Base-by-base conservation (phyloP, 2,888 invertebrate species). In the Ophion ellenae region DNA sequence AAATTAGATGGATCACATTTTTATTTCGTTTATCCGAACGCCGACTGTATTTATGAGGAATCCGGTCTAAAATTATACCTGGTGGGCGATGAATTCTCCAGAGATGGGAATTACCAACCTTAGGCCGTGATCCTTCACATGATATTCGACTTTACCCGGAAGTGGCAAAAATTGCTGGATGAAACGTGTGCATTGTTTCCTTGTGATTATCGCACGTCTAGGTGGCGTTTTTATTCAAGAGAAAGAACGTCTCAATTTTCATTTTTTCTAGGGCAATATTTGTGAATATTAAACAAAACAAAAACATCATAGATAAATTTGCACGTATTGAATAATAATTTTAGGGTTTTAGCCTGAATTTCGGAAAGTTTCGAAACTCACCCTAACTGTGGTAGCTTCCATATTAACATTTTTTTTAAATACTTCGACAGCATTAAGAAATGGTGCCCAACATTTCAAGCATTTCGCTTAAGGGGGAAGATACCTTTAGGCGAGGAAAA, bases 1-100 rank as follows among this genome's bases (percentile, higher is more conserved):
- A 59, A 59, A 73, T 53, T 59, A 73, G 59, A 73, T 73, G 73
- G 73, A 73, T 73, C 59, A 66, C 45, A 66, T 78, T 78, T 74
- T 36, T 36, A 24, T 20, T 45, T 59, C 59, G 24, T 47, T 20
- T 40, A 71, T 47, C n/a, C 20, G 47, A 28, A 64, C 9, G 17
- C 1, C 40, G 74, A 7, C 7, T 40, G 53, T 5, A 47, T 9
- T 17, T 53, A 53, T 53, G 11, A 9, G 11, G 36, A 66, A 36
- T 28, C 11, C 53, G 11, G 10, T 57, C n/a, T 40, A 7, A 20
- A 64, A 66, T 57, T 14, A 36, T 36, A 36, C 14, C 6, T 20
- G 32, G 7, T 53, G 57, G 28, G 76, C 20, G 73, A 53, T 57
- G n/a, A 73, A 71, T 77, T 78, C 71, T 59, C 59, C 36, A 24